phyloP scores from a whole-genome alignment of 2,888 invertebrate genomes.

The Congeria kusceri region DNA sequence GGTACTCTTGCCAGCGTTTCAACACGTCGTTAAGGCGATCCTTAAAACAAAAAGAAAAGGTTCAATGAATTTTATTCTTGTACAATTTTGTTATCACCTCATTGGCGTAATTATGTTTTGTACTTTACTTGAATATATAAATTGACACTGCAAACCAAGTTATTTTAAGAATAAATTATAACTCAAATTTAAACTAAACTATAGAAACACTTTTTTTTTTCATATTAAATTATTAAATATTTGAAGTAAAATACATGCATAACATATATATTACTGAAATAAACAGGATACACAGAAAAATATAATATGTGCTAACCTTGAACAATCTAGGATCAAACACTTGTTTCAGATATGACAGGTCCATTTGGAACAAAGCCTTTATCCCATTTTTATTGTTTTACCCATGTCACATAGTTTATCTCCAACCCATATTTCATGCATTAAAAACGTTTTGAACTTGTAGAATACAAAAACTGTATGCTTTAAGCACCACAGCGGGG shows the following conservation, averaged over 20 bases:
- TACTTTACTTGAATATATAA: background rate
- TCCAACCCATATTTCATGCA: no score
- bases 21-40: slow-evolving; percentile 94
- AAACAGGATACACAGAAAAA: no score
- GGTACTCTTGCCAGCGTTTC: slow-evolving; percentile 96
- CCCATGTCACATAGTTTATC: no score
- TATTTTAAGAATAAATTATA: no score
- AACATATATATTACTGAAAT: slow-evolving; percentile 6
- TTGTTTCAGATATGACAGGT: slow-evolving; percentile 20
- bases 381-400: background rate
- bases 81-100: background rate
- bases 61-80: no score
- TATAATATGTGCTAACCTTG: slow-evolving; percentile 34
- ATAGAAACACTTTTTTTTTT: no score
- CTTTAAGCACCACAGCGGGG: no score
- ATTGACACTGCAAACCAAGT: background rate
- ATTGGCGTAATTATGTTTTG: background rate
- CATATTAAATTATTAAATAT: no score
- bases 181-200: no score
- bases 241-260: no score
- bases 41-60: slow-evolving; percentile 64
- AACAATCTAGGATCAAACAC: slow-evolving; percentile 17
- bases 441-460: background rate
- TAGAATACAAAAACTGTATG: no score
- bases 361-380: slow-evolving; percentile 59